These are phyloP conservation scores for Dicerorhinus sumatrensis DNA, from an alignment of 2,113 vertebrate species.

Conservation along the genomic window DNA sequence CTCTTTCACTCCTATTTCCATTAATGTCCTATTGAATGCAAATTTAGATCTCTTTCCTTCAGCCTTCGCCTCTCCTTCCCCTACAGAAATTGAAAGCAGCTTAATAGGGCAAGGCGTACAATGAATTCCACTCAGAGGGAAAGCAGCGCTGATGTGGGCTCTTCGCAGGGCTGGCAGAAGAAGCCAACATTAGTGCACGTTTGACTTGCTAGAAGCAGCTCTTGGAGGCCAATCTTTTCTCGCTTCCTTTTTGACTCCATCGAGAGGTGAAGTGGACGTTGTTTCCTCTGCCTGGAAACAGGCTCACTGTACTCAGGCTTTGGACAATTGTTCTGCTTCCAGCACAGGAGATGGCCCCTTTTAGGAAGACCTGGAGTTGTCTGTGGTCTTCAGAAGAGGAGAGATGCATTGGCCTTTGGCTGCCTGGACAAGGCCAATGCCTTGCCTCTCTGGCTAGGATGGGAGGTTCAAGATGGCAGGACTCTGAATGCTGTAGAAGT, in stretches of 20 bases:
- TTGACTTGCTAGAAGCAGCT: background rate
- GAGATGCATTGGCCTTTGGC: background rate
- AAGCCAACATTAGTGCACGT: too few species aligned
- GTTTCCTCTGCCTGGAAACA: background rate
- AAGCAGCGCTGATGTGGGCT: background rate
- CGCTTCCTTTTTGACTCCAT: background rate
- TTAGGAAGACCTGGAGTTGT: background rate
- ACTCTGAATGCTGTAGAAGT: fast-evolving
- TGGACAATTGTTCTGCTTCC: background rate
- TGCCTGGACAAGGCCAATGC: background rate
- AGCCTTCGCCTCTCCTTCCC: background rate
- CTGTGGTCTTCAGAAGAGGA: background rate
- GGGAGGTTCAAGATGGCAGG: background rate
- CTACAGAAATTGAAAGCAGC: background rate
- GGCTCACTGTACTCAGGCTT: fast-evolving
- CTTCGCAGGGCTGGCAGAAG: background rate
- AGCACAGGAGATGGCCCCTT: fast-evolving
- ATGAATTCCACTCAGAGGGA: background rate
- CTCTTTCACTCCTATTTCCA: background rate
- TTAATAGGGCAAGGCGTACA: background rate
- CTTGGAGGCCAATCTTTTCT: background rate
- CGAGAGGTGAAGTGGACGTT: fast-evolving
- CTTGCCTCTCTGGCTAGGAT: background rate
- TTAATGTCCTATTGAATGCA: background rate
- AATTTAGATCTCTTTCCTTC: background rate